A percentile compares a stretch with the other conserved stretches of the same genome.
These are phyloP conservation scores for Ceratoteleas bidentatus DNA, from an alignment of 1,140 invertebrate species.

Conservation along the genomic window DNA sequence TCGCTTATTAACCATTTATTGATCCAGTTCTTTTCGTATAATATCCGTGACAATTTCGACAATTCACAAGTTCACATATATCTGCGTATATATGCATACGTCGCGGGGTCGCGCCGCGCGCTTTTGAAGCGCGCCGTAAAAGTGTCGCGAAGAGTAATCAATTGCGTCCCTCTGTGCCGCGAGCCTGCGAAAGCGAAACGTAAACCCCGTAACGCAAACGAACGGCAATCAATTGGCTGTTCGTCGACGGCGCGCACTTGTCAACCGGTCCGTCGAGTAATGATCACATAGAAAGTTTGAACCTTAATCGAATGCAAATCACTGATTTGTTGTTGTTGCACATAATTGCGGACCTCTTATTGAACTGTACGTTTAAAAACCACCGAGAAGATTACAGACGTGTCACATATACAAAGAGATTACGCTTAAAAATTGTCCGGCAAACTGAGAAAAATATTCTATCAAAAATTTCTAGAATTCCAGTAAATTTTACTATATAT, in stretches of 20 bases:
- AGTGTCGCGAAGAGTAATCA: slow-evolving; percentile 49
- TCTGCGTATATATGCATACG: slow-evolving; percentile 27
- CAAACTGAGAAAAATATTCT: background rate
- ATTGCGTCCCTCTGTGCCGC: slow-evolving; percentile 22
- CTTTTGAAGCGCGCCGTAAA: slow-evolving; percentile 55
- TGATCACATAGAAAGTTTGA: slow-evolving; percentile 51
- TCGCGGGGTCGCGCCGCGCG: slow-evolving; percentile 34
- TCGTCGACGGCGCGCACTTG: slow-evolving; percentile 30
- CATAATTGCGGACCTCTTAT: slow-evolving; percentile 46
- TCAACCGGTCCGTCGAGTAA: slow-evolving; percentile 42
- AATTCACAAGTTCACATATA: slow-evolving; percentile 48
- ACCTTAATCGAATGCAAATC: slow-evolving; percentile 58
- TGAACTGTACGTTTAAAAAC: slow-evolving; percentile 59
- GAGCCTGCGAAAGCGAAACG: slow-evolving; percentile 17
- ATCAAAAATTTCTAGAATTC: too few species aligned
- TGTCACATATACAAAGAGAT: slow-evolving; percentile 54
- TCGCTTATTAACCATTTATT: slow-evolving; percentile 61
- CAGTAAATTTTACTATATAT: too few species aligned
- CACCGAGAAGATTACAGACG: slow-evolving; percentile 56
- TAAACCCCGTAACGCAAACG: slow-evolving; percentile 30
- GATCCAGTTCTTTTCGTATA: slow-evolving; percentile 63
- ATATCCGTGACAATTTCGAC: slow-evolving; percentile 61
- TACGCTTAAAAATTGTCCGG: slow-evolving; percentile 49
- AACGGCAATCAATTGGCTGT: slow-evolving; percentile 43
- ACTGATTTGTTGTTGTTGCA: slow-evolving; percentile 54